A percentile compares a stretch with the other conserved stretches of the same genome.
These are phyloP conservation scores for Leptocoma aspasia DNA, from an alignment of 2,113 vertebrate species.

Conservation along the genomic window DNA sequence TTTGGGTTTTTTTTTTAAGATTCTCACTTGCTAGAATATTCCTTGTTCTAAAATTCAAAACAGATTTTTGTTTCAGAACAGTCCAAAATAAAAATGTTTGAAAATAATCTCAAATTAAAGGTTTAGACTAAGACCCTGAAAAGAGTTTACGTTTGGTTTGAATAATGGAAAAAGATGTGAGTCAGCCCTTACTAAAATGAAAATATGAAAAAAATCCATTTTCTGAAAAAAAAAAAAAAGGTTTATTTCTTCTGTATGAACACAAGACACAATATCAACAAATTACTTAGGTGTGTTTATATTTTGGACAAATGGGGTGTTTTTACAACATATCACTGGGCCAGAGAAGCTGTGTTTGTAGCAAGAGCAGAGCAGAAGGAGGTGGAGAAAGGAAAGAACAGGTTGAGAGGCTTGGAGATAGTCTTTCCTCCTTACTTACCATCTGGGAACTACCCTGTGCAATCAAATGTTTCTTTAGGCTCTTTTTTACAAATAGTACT, in stretches of 20 bases:
- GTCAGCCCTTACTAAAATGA: background rate
- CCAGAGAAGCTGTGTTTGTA: background rate
- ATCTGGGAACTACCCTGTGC: background rate
- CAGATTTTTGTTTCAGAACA: background rate
- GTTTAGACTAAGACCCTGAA: background rate
- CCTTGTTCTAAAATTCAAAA: background rate
- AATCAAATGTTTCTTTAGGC: background rate
- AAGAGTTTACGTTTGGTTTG: background rate
- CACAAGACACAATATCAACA: background rate
- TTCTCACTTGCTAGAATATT: background rate
- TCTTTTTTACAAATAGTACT: background rate
- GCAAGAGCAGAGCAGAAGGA: background rate
- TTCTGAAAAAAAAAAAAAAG: background rate
- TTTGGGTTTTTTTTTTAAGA: background rate
- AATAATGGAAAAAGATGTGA: background rate
- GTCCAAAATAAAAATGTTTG: background rate
- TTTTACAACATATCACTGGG: background rate
- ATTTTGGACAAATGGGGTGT: background rate
- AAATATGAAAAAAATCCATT: accelerated
- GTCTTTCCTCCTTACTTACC: background rate
- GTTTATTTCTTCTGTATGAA: background rate
- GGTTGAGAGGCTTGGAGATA: background rate
- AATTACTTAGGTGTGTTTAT: background rate
- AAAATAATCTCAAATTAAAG: background rate
- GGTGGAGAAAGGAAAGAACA: background rate